Evolutionary conservation across 1,140 invertebrate species (phyloP), one percentile per base, ranked within the genome.

Genomic region (Platyscapa corneri): DNA sequence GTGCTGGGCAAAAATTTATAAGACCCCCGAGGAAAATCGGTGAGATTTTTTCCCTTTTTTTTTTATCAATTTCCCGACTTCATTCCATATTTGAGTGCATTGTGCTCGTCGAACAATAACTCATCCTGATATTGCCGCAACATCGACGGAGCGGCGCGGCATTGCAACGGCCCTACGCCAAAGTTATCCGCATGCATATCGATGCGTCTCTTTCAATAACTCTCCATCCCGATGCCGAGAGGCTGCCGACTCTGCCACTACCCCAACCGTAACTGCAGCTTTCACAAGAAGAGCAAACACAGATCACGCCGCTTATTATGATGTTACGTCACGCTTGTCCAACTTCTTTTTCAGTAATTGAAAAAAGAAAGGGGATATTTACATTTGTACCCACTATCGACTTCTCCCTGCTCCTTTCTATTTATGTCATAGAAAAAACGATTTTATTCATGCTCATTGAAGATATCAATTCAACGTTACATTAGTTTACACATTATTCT

Each of bases 41-140:
- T 77, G 87, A 86, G 87, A 88, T 88, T 86, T 86, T n/a, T n/a
- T n/a, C n/a, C n/a, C n/a, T n/a, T n/a, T n/a, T n/a, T n/a, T 74
- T 90, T 89, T 87, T 89, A 89, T 89, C 89, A 90, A 90, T 90
- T 91, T 90, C 88, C 87, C 85, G 84, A 87, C 86, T 90, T 88
- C 87, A 89, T 90, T 90, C 88, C 89, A 88, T 89, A 90, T 90
- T 90, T 90, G 89, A 90, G 87, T 90, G 89, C 89, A 90, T 91
- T 91, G 90, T 90, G 87, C 87, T 89, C 87, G 81, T 76, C 87
- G 89, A 90, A 91, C 89, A 90, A 91, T 91, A 91, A 91, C 90
- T 91, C 90, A 90, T 91, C 89, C 88, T 87, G 89, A 91, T 91
- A 91, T 91, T 91, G 90, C 89, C 88, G 83, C 60, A 67, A 84